Evolutionary conservation across 1,140 invertebrate genomes (phyloP), one percentile per base, ranked within the genome.

Genomic region (Drosophila pallidifrons): DNA sequence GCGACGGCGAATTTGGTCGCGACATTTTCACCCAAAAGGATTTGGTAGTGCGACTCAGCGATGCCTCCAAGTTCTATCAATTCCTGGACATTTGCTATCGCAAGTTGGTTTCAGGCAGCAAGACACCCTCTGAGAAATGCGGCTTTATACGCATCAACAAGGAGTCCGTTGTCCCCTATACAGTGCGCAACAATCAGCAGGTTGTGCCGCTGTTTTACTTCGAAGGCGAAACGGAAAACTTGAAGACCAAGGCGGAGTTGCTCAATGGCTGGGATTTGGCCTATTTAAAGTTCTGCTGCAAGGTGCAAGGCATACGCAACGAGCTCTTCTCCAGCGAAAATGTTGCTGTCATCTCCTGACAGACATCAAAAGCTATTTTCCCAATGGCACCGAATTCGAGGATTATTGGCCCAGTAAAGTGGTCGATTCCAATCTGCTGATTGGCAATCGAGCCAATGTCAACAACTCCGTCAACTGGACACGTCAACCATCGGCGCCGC

Each of bases 191-290:
- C 77, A 94, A 93, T 60, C 95, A 96, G 79, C 97, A 98, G 92
- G 98, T 96, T 93, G 97, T 99, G 59, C 98, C 98, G 8, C 92
- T 99, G n/a, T 98, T 98, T 93, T 98, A 98, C 92, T 98, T 98
- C 91, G 97, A 98, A 93, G 97, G 97, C 69, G 97, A 98, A 94
- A 98, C 97, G 1, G 97, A 98, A 88, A 97, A 97, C 93, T 93
- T 98, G 1, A 97, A 97, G 89, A 94, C 96, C 45, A 97, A 97
- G 90, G 96, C 97, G 41, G 95, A 97, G 85, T 95, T 96, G 87
- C 93, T 98, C 41, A 96, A 97, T 82, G 96, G 97, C 51, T 98
- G 97, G 98, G 97, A 98, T 93, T 92, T 98, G 49, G 96, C 97
- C 0, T 98, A 98, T 92, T 94, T 98, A 49, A 98, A 98, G 93